Evolutionary conservation across 2,797 vertebrate species (phyloP).

Genomic region (Emydoidea blandingii): DNA sequence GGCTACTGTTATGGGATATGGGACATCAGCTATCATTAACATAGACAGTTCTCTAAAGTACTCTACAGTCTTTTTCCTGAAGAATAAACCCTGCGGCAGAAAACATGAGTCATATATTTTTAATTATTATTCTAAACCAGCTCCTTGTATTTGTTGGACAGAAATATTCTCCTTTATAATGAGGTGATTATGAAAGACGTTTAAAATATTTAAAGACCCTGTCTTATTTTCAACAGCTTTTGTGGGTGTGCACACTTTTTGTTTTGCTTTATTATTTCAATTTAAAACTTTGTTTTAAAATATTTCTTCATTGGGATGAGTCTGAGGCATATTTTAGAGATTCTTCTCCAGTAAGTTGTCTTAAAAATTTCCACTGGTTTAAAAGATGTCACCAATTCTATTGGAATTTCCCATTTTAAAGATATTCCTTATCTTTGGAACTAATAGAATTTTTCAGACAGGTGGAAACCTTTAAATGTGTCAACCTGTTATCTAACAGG

Average conservation of each 20-base stretch:
- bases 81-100: constrained; percentile 44
- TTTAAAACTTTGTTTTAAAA: neutral
- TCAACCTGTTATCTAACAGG: neutral
- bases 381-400: neutral
- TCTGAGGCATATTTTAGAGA: rapidly evolving
- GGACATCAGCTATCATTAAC: constrained; percentile 60
- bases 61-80: constrained; percentile 5
- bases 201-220: neutral
- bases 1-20: constrained; percentile 19
- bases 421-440: neutral
- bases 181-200: neutral
- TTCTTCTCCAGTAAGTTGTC: neutral
- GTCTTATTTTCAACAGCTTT: rapidly evolving
- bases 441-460: neutral
- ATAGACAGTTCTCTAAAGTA: constrained; percentile 17
- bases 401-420: neutral
- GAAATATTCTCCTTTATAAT: neutral
- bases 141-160: neutral
- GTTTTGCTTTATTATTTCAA: neutral
- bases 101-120: neutral
- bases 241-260: neutral
- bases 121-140: constrained; percentile 1
- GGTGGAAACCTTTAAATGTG: neutral
- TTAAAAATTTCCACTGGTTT: rapidly evolving
- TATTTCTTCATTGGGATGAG: neutral